phyloP scores from a whole-genome alignment of 2,888 invertebrate species.

The Nyleta sp. region DNA sequence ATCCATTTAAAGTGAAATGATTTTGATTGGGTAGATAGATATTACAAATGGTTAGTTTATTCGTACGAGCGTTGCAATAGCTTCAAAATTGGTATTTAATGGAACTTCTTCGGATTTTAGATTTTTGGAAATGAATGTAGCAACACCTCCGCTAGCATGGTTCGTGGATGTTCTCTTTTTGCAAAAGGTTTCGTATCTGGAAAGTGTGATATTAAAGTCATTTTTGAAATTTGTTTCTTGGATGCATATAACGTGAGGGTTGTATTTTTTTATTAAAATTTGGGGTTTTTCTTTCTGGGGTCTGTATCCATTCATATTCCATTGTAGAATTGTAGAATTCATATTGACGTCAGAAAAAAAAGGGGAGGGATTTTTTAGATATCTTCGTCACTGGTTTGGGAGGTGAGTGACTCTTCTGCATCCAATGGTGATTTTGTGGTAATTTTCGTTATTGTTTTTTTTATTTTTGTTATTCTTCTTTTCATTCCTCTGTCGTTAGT shows the following conservation, averaged over 20 bases:
- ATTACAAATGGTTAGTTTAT: slow-evolving; percentile 19
- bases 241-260: slow-evolving; percentile 22
- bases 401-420: neutral
- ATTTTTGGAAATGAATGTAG: slow-evolving; percentile 47
- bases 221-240: slow-evolving; percentile 45
- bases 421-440: neutral
- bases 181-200: neutral
- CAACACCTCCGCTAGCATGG: slow-evolving; percentile 61
- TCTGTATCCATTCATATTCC: slow-evolving; percentile 29
- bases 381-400: slow-evolving; percentile 1
- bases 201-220: neutral
- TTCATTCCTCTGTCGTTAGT: neutral
- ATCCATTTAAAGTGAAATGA: slow-evolving; percentile 1
- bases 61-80: slow-evolving; percentile 38
- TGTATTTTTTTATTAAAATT: slow-evolving; percentile 8
- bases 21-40: slow-evolving; percentile 32
- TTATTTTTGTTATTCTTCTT: slow-evolving; percentile 3
- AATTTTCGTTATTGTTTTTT: neutral
- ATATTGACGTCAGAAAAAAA: too few species aligned
- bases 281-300: slow-evolving; percentile 27
- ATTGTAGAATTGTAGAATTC: slow-evolving; percentile 28
- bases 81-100: slow-evolving; percentile 50
- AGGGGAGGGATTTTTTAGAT: too few species aligned
- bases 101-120: slow-evolving; percentile 33
- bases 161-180: slow-evolving; percentile 32